phyloP scores from a whole-genome alignment of 1,140 invertebrate species.

The Halyomorpha halys region DNA sequence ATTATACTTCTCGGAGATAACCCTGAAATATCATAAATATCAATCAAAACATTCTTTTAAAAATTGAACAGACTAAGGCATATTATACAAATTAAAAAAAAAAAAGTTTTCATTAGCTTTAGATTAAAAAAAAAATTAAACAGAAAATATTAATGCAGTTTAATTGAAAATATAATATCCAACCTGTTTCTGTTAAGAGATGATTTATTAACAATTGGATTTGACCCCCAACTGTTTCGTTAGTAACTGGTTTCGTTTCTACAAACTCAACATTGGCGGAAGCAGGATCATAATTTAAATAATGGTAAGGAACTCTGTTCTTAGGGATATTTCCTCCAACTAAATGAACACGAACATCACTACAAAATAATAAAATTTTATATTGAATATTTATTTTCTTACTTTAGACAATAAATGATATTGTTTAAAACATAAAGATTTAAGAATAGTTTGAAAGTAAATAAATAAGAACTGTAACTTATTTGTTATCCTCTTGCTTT shows the following conservation, averaged over 20 bases:
- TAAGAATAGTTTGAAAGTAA: too few species aligned
- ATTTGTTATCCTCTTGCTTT: too few species aligned
- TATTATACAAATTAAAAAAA: too few species aligned
- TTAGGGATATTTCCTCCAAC: constrained; percentile 27
- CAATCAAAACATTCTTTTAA: too few species aligned
- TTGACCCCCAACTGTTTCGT: constrained; percentile 11
- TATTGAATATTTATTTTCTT: background rate
- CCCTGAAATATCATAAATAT: background rate
- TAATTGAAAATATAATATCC: background rate
- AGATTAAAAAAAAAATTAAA: too few species aligned
- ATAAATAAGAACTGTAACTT: too few species aligned
- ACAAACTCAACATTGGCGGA: constrained; percentile 20
- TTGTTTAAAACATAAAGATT: too few species aligned
- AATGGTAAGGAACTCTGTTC: constrained; percentile 17
- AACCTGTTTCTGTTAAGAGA: constrained; percentile 3
- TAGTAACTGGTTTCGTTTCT: constrained; percentile 3
- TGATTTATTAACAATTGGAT: background rate
- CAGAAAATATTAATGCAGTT: too few species aligned
- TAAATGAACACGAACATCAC: constrained; percentile 29
- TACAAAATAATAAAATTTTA: constrained; percentile 18
- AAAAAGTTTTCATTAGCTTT: too few species aligned
- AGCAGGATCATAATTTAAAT: constrained; percentile 24
- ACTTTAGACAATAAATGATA: too few species aligned
- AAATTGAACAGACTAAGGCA: too few species aligned
- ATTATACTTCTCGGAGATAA: background rate